phyloP scores from a whole-genome alignment of 37 sponge, comb jelly and placozoan genomes.

The Chondrilla cf. caribensis region DNA sequence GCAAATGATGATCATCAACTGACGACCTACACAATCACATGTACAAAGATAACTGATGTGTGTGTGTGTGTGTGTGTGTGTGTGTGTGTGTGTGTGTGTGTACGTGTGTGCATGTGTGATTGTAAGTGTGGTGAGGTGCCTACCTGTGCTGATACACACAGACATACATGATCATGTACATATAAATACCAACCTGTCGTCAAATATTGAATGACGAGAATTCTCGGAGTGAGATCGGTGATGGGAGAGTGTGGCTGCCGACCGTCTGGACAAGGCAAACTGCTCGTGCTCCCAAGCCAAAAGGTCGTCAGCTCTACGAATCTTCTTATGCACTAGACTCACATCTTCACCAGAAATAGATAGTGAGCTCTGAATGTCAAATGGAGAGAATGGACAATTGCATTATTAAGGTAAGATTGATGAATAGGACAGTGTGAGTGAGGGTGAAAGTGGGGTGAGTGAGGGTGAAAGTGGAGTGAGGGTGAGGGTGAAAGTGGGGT shows the following conservation, averaged over 20 bases:
- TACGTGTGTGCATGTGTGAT: too few relatives aligned
- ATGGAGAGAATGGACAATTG: too few relatives aligned
- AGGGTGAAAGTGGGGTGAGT: too few relatives aligned
- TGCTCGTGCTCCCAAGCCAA: conserved; percentile 94
- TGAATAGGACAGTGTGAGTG: too few relatives aligned
- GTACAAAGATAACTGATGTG: conserved; percentile 24
- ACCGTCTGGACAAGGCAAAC: conserved; percentile 79
- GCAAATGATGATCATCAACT: conserved; percentile 32
- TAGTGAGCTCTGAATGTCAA: background rate
- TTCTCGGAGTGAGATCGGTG: conserved; percentile 30
- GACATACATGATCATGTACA: too few relatives aligned
- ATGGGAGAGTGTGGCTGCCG: conserved; percentile 85
- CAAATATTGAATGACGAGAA: conserved; percentile 66
- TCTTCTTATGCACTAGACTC: conserved; percentile 66
- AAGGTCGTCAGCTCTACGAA: conserved; percentile 79
- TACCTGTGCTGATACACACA: too few relatives aligned
- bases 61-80: too few relatives aligned
- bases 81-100: too few relatives aligned
- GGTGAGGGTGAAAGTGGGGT: too few relatives aligned
- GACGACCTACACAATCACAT: conserved; percentile 23
- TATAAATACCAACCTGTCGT: conserved; percentile 39
- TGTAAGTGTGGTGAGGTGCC: too few relatives aligned
- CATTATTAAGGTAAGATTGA: background rate
- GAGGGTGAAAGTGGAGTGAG: too few relatives aligned
- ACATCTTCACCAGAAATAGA: background rate